phyloP scores from a whole-genome alignment of 2,113 vertebrate species.

The Cisticola juncidis region DNA sequence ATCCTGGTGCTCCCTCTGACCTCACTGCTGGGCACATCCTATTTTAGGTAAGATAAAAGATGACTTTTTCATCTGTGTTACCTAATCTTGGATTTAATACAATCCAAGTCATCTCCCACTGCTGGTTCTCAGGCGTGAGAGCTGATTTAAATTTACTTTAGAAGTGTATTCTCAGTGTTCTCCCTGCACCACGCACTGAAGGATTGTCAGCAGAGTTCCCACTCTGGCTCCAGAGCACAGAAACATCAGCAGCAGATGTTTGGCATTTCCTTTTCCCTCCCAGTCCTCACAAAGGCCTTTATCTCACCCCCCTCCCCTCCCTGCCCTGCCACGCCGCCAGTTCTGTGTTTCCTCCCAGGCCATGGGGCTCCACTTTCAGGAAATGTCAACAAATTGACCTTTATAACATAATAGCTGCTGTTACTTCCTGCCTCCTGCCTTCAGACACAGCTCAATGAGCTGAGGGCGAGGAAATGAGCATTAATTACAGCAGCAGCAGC shows the following conservation, averaged over 20 bases:
- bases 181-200: not conserved
- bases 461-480: not conserved
- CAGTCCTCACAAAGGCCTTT: not conserved
- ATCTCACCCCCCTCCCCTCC: not conserved
- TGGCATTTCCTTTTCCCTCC: not conserved
- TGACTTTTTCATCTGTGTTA: not conserved
- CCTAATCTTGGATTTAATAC: not conserved
- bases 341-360: not conserved
- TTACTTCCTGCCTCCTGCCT: not conserved
- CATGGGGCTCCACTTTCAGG: not conserved
- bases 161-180: not conserved
- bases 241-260: not conserved
- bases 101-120: not conserved
- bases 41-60: not conserved
- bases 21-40: not conserved
- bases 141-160: not conserved
- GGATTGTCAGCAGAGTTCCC: not conserved
- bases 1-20: not conserved
- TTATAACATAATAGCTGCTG: not conserved
- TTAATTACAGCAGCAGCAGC: not conserved
- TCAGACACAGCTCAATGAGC: not conserved
- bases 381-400: not conserved
- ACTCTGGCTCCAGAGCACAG: not conserved
- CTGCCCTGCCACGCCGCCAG: not conserved
- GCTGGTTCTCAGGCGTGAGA: fast-evolving